Base-by-base conservation (phyloP, 2,888 invertebrate species). In the Margaritifera margaritifera region DNA sequence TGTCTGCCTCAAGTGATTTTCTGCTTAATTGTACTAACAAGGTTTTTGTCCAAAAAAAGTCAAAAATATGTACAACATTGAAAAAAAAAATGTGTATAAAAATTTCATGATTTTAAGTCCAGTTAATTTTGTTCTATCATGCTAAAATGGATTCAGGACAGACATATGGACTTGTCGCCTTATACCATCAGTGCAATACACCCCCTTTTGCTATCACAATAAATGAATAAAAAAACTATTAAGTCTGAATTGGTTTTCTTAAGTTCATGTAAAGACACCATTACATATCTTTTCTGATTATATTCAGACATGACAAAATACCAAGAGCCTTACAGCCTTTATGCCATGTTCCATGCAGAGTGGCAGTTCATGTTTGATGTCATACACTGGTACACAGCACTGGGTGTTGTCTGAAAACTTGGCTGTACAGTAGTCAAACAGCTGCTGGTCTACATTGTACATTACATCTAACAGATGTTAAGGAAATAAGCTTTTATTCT, bases 371-470 rank as follows among this genome's bases (percentile, higher is more conserved):
- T 94, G 94, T 62, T 92, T 92, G 71, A 94, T 92, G 90, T 95
- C 94, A 83, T 95, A 94, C 62, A 94, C 94, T 59, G 95, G 94
- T 77, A 93, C 92, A 85, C 94, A 93, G 89, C 95, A 95, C 88
- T 94, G 94, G 52, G 94, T 93, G 84, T 94, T 93, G 89, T 95
- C 94, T 69, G 94, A 92, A 89, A 94, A 94, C 89, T 94, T 94
- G 52, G 94, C 94, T 72, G 94, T 94, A 89, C 95, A 95, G 82
- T 94, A 93, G 87, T 93, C 93, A 90, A 94, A 95, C 75, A 96
- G 90, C 80, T 94, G 92, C 90, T 97, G 97, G 83, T 95, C 95
- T 18, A 93, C 92, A 88, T 96, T 95, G 75, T 93, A 92, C 91
- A 95, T 95, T 81, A 97, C 95, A 91, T 97, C 90, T 90, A 61